Base-by-base conservation (phyloP, 2,888 invertebrate species). In the Blastobasis adustella region DNA sequence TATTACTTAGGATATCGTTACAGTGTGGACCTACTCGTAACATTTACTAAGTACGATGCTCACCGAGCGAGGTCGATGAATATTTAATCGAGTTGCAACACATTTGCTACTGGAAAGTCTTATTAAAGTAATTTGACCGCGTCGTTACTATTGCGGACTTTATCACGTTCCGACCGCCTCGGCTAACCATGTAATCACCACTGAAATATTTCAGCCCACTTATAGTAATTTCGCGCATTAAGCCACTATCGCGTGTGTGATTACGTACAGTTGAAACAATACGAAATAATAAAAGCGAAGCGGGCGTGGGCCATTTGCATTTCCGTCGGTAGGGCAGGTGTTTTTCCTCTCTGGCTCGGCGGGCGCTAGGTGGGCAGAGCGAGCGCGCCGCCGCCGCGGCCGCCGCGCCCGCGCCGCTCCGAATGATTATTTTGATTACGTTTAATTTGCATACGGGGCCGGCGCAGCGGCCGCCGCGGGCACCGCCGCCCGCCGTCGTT, bases 401-500 rank as follows among this genome's bases (percentile, higher is more conserved):
- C 69, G 50, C 43, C 46, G 68, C 65, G 73, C 68, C 71, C 69
- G 69, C 71, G 23, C 69, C 64, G 71, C 67, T 68, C 70, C 65
- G 81, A 86, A 87, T 87, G 79, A 85, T 87, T 88, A 86, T 87
- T 88, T 88, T 88, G 88, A 88, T 88, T 88, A 82, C 82, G 75
- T 83, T 87, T 86, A 87, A 88, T 88, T 88, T 88, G 88, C 87
- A 88, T 88, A 87, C 75, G 75, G 54, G 54, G 76, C 72, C 76
- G 74, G 73, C 66, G 76, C 71, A 71, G 67, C 67, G 66, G 62
- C 64, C 66, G 80, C 83, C 82, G 63, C 70, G 68, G 79, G 75
- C 58, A 60, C 66, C 72, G 71, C 78, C 78, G 78, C 69, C 73
- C 61, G 63, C 66, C 80, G 74, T 75, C 76, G 76, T 79, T 76